Evolutionary conservation across 2,888 invertebrate genomes (phyloP), one percentile per base, ranked within the genome.

Genomic region (Amorpha juglandis): DNA sequence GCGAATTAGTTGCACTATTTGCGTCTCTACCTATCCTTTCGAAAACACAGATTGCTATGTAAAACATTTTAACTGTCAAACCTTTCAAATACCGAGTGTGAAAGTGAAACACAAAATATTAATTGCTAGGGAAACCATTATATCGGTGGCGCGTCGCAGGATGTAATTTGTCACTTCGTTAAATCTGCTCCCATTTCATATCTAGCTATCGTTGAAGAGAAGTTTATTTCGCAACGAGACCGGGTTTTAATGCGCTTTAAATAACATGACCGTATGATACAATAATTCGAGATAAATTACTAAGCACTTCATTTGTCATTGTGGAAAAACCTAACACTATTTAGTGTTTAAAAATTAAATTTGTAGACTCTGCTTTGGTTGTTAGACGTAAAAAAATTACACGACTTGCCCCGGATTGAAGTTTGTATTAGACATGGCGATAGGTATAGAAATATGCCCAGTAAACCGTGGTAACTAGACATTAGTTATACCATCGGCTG

Each of bases 121-220:
- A 70, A 68, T 72, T 66, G 65, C 33, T 64, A 53, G 33, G 45
- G 47, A 63, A 63, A 48, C 62, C 62, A 63, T 65, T 55, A 69
- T 63, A 14, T 51, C 62, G 47, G 62, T 27, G 48, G 45, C 14
- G 45, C 62, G 47, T 62, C 27, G 45, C 51, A 68, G 42, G 53
- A 38, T 63, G 53, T 63, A 69, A 71, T 70, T 71, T 70, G 67
- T 73, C 65, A 71, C 67, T 66, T 67, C 47, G 51, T 65, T 65
- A 67, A 69, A 45, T 62, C 58, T n/a, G 58, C 33, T 69, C 67
- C 50, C 35, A 19, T 63, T 63, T 63, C 48, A 63, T 50, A 50
- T 63, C 51, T 63, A 35, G 33, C 63, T 16, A 38, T 38, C 63
- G 51, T 63, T 63, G 38, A 38, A 63, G 38, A 50, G 35, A 63